Percentiles rank a stretch among this genome's conserved stretches.
Evolutionary conservation across 2,797 vertebrate species (phyloP).

Genomic region (Kryptopterus vitreolus): DNA sequence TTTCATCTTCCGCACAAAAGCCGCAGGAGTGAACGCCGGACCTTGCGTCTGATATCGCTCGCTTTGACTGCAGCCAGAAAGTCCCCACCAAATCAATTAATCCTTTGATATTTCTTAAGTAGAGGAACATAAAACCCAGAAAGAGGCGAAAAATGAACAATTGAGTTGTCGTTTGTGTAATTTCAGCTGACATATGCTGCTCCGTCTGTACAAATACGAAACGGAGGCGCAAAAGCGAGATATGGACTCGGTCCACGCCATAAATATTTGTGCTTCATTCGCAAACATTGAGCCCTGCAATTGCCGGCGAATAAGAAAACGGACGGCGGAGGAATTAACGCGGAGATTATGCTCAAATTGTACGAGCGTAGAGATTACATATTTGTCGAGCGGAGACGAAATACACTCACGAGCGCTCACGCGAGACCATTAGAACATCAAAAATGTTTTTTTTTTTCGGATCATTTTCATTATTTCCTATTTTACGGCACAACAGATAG

Average conservation of each 20-base stretch:
- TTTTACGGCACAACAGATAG: constrained; percentile 1
- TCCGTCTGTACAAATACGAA: constrained; percentile 45
- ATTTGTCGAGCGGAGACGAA: constrained; percentile 39
- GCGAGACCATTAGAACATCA: not conserved
- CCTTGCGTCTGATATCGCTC: constrained; percentile 45
- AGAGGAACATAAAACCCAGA: constrained; percentile 41
- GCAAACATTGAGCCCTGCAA: constrained; percentile 48
- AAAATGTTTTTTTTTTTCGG: constrained; percentile 1
- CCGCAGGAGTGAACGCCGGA: constrained; percentile 41
- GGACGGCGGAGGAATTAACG: constrained; percentile 50
- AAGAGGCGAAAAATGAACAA: constrained; percentile 52
- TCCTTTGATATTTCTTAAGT: constrained; percentile 51
- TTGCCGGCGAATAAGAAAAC: constrained; percentile 53
- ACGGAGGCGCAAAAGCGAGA: constrained; percentile 39
- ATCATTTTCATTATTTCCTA: not conserved
- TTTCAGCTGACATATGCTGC: constrained; percentile 52
- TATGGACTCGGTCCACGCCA: constrained; percentile 35
- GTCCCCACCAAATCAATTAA: constrained; percentile 64
- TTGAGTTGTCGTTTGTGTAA: constrained; percentile 56
- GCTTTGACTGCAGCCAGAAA: constrained; percentile 58
- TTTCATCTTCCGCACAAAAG: constrained; percentile 52
- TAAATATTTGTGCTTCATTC: constrained; percentile 57
- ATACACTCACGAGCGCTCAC: constrained; percentile 15
- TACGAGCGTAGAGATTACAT: constrained; percentile 27
- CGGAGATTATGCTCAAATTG: constrained; percentile 49